Percentiles rank a stretch among this genome's conserved stretches.
Conservation (phyloP, 2,888 invertebrate genomes). For the Tipula lateralis region DNA sequence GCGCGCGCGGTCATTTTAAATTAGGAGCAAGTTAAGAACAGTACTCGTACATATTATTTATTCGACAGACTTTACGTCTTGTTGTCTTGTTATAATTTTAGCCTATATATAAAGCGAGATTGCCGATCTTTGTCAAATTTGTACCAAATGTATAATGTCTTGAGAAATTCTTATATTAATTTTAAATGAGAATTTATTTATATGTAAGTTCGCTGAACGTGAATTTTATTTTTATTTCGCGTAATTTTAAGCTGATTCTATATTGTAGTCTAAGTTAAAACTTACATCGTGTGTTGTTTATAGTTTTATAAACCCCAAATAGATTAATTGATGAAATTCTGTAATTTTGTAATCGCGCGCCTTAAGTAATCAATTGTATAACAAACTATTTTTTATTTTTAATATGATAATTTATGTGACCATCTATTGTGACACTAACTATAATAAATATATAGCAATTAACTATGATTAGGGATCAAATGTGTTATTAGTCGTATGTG, state of each 20-base stretch:
- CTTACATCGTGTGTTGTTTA: not conserved
- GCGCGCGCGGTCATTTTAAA: not conserved
- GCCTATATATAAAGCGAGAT: not conserved
- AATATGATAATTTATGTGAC: not conserved
- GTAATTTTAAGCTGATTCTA: not conserved
- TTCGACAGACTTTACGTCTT: not conserved
- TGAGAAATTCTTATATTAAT: not conserved
- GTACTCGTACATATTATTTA: not conserved
- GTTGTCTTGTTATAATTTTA: not conserved
- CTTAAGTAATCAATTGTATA: not conserved
- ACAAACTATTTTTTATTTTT: not conserved
- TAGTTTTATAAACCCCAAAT: not conserved
- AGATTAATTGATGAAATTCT: not conserved
- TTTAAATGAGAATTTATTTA: not conserved
- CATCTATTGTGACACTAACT: not conserved
- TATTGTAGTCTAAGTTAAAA: too few relatives aligned
- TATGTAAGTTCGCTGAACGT: not conserved
- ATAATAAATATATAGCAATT: not conserved
- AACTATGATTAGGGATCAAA: not conserved
- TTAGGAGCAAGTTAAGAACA: not conserved
- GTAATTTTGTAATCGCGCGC: not conserved
- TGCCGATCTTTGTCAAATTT: not conserved
- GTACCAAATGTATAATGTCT: not conserved
- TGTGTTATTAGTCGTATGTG: not conserved
- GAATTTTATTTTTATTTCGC: not conserved